Evolutionary conservation across 1,140 invertebrate species (phyloP).

Genomic region (Zaprionus ghesquierei): DNA sequence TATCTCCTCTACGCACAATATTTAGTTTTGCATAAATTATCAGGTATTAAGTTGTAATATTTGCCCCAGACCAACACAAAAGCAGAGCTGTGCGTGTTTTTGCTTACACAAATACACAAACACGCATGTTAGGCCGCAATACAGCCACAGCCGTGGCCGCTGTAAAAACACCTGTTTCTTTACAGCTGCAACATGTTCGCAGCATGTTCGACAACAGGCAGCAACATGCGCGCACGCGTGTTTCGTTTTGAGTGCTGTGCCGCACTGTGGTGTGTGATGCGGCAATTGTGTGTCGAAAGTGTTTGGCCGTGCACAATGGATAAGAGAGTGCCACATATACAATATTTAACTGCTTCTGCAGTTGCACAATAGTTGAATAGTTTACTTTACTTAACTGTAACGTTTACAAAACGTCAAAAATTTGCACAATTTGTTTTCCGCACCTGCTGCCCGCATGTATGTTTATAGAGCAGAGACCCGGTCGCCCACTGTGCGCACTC

Average conservation of each 20-base stretch:
- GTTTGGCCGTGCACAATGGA: too few species aligned
- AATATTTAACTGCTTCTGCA: not conserved
- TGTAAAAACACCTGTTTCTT: slow-evolving; percentile 52
- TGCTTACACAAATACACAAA: not conserved
- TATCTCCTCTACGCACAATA: slow-evolving; percentile 20
- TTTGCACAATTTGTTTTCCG: not conserved
- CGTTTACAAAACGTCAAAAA: not conserved
- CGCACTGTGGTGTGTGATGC: slow-evolving; percentile 11
- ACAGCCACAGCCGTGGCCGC: not conserved
- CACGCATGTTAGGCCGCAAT: not conserved
- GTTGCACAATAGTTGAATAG: not conserved
- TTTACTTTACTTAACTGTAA: too few species aligned
- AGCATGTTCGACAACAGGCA: slow-evolving; percentile 25
- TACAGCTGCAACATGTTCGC: slow-evolving; percentile 47
- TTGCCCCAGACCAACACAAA: not conserved
- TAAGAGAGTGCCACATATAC: too few species aligned
- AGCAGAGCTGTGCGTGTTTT: not conserved
- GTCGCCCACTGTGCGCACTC: slow-evolving; percentile 23
- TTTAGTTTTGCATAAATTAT: slow-evolving; percentile 29
- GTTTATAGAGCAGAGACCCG: not conserved
- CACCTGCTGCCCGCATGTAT: not conserved
- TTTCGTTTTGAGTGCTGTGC: slow-evolving; percentile 15
- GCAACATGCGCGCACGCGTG: slow-evolving; percentile 38
- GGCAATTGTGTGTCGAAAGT: not conserved
- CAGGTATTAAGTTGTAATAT: slow-evolving; percentile 26